Evolutionary conservation across 1,140 invertebrate species (phyloP).

Genomic region (Theocolax elegans): DNA sequence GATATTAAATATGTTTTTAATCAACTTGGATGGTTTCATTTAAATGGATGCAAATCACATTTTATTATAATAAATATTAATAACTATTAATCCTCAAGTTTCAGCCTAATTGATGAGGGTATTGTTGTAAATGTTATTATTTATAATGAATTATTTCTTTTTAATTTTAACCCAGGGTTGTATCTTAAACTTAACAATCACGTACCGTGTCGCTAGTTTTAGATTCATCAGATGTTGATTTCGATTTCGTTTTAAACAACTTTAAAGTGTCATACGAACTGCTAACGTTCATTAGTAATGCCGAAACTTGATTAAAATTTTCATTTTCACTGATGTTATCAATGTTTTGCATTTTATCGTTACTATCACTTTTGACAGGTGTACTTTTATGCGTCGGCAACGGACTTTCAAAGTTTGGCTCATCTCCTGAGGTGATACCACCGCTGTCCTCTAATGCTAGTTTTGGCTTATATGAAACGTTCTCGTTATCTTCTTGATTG

Average conservation of each 20-base stretch:
- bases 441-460: neutral
- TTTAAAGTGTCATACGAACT: slow-evolving; percentile 64
- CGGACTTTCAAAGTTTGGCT: slow-evolving; percentile 27
- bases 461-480: slow-evolving; percentile 11
- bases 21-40: too few species aligned
- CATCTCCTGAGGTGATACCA: slow-evolving; percentile 14
- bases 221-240: slow-evolving; percentile 57
- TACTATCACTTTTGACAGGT: slow-evolving; percentile 7
- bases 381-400: slow-evolving; percentile 1
- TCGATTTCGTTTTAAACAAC: slow-evolving; percentile 57
- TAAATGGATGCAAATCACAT: too few species aligned
- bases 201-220: slow-evolving; percentile 56
- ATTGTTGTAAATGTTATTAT: too few species aligned
- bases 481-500: slow-evolving; percentile 28
- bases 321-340: slow-evolving; percentile 43
- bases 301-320: slow-evolving; percentile 53
- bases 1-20: too few species aligned
- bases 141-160: too few species aligned
- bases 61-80: too few species aligned
- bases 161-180: too few species aligned
- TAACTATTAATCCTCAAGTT: too few species aligned
- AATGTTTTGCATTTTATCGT: slow-evolving; percentile 25
- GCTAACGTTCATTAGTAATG: slow-evolving; percentile 50
- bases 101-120: too few species aligned
- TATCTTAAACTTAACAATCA: neutral